A percentile compares a stretch with the other conserved stretches of the same genome.
Evolutionary conservation across 2,113 vertebrate species (phyloP).

Genomic region (Canis aureus): DNA sequence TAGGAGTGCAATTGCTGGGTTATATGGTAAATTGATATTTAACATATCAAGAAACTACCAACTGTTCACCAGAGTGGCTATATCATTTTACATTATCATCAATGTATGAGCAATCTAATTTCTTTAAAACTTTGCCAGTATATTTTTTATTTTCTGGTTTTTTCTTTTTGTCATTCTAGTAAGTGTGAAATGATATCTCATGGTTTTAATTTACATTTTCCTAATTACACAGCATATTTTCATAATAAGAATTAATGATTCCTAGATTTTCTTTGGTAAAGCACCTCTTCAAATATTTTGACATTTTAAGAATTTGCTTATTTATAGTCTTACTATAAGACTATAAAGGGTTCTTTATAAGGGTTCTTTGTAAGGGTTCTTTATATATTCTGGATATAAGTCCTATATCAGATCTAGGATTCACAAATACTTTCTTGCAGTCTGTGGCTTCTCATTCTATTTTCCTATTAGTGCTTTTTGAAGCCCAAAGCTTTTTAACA

Average conservation of each 20-base stretch:
- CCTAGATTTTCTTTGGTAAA: background rate
- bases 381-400: background rate
- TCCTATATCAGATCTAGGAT: background rate
- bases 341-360: too few relatives aligned
- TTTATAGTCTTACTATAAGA: background rate
- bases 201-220: constrained; percentile 22
- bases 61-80: background rate
- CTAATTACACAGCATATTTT: background rate
- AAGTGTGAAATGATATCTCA: background rate
- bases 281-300: constrained; percentile 15
- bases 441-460: background rate
- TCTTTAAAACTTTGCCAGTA: background rate
- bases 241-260: background rate
- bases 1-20: background rate
- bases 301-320: background rate
- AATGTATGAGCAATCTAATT: background rate
- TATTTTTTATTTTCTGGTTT: constrained; percentile 6
- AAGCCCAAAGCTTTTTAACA: background rate
- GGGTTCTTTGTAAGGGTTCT: background rate
- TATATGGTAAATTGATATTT: constrained; percentile 32
- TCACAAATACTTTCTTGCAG: background rate
- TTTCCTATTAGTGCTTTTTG: constrained; percentile 4
- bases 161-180: background rate
- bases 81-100: constrained; percentile 14
- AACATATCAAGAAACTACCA: constrained; percentile 19